Conservation (phyloP, 2,797 vertebrate species). For the Rallus crepitans region DNA sequence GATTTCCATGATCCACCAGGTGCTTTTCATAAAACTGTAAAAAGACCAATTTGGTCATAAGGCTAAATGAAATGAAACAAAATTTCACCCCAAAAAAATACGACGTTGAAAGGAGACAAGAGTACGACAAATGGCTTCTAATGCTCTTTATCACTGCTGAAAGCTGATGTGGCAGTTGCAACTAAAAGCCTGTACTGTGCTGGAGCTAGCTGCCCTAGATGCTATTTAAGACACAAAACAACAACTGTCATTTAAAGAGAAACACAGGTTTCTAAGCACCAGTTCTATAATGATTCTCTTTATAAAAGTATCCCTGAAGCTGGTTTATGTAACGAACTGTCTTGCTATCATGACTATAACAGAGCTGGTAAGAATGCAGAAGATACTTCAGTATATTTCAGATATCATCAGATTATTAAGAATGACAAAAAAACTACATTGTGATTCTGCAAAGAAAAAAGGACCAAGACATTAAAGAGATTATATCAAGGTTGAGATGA, state of each 20-base stretch:
- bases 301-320: neutral
- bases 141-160: neutral
- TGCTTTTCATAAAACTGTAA: neutral
- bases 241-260: neutral
- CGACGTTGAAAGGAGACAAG: rapidly evolving
- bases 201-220: neutral
- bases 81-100: neutral
- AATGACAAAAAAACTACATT: neutral
- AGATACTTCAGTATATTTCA: neutral
- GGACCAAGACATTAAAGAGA: neutral
- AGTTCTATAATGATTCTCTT: neutral
- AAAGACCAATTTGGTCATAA: neutral
- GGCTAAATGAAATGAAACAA: neutral
- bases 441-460: neutral
- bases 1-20: neutral
- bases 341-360: neutral
- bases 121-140: neutral
- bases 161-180: neutral
- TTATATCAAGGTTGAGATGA: neutral
- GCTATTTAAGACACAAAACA: neutral
- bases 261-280: neutral
- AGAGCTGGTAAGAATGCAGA: neutral
- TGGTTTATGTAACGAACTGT: neutral
- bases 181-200: neutral
- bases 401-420: neutral